Evolutionary conservation across 2,113 vertebrate species (phyloP).

Genomic region (Sphaerodactylus townsendi): DNA sequence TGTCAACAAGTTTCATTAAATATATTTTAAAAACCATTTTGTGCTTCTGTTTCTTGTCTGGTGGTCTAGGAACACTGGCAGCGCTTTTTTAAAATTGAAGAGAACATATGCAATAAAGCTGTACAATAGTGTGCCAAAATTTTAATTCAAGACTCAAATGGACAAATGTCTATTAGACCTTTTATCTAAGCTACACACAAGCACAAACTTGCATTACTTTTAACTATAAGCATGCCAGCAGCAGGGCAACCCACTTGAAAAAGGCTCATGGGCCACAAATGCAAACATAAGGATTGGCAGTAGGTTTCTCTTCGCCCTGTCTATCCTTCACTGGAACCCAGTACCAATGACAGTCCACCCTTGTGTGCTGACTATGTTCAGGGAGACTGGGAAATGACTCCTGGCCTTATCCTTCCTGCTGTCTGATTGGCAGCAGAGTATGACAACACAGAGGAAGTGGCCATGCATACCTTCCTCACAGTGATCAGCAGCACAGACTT

Average conservation of each 20-base stretch:
- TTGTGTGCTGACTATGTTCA: no score
- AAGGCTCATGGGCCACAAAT: no score
- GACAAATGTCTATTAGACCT: not conserved
- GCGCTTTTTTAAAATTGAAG: not conserved
- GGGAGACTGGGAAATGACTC: no score
- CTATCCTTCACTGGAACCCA: no score
- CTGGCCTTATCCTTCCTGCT: no score
- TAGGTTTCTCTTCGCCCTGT: no score
- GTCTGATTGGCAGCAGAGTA: no score
- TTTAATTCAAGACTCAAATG: not conserved
- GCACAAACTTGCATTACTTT: not conserved
- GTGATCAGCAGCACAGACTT: no score
- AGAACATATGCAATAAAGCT: not conserved
- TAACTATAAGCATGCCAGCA: not conserved
- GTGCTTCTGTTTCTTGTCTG: conserved; percentile 1
- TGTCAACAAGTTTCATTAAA: not conserved
- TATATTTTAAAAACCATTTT: not conserved
- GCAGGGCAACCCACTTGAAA: not conserved
- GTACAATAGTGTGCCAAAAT: not conserved
- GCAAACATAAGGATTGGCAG: no score
- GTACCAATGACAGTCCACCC: no score
- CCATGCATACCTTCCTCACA: no score
- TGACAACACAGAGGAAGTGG: no score
- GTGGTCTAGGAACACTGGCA: not conserved
- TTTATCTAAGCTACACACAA: not conserved